Evolutionary conservation across 2,888 invertebrate genomes (phyloP), one percentile per base, ranked within the genome.

Genomic region (Camptogramma bilineatum): DNA sequence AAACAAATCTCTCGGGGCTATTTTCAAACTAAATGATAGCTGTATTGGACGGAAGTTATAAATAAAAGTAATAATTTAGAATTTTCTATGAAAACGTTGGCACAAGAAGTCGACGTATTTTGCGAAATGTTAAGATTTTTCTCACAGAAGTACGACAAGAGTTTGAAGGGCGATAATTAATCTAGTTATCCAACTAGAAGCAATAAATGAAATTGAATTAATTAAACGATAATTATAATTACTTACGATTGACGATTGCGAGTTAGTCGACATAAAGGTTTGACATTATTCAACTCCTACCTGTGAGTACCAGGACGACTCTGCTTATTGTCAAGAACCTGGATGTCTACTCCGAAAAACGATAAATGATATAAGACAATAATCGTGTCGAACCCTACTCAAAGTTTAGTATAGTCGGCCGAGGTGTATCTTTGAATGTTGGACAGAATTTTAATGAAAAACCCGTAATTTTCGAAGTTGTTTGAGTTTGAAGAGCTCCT

Each of bases 401-500:
- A 13, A 39, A 39, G 13, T 13, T 13, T 4, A 13, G 10, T 39
- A 39, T 28, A 28, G 28, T 21, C 31, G 9, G 8, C 34, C 34
- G 13, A 39, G 34, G 34, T 39, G 3, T 39, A 39, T 39, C 34
- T 39, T 39, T 13, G 34, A 39, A 39, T 39, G 34, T 39, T 13
- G 34, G 34, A 39, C 10, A 39, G 34, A 39, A 39, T 39, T 39
- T 39, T 39, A 39, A 39, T 39, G 13, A 39, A 39, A 39, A 39
- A 39, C 13, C 13, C 13, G 34, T 39, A 39, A 13, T 39, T 39
- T 13, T 13, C 34, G 13, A 39, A 39, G 34, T 39, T 39, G 13
- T 39, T 39, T 39, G 34, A 39, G 34, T 39, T 39, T 39, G 34
- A 39, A 39, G 34, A 39, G 34, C n/a, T n/a, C n/a, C n/a, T n/a